phyloP scores from a whole-genome alignment of 2,888 invertebrate species.

The Limnephilus rhombicus region DNA sequence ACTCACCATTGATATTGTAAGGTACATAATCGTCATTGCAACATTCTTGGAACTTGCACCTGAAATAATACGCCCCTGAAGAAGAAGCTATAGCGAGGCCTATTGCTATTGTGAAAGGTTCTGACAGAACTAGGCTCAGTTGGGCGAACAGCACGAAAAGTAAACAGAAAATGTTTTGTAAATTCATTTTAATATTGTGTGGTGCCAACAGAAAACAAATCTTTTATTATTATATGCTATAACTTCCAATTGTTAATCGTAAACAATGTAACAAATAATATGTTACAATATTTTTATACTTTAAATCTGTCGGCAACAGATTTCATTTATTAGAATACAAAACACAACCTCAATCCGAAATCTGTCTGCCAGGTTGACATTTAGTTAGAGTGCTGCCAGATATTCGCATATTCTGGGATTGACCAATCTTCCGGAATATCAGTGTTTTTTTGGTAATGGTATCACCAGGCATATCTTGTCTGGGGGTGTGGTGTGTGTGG shows the following conservation, averaged over 20 bases:
- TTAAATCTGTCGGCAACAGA: not conserved
- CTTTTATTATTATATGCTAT: not conserved
- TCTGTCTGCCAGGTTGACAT: not conserved
- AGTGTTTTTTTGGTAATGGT: no score
- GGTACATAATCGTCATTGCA: constrained; percentile 79
- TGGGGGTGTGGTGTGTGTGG: no score
- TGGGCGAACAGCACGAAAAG: not conserved
- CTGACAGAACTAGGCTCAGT: not conserved
- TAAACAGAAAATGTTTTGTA: not conserved
- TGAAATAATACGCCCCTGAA: constrained; percentile 28
- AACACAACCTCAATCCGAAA: not conserved
- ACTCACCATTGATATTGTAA: constrained; percentile 76
- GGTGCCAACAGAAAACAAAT: not conserved
- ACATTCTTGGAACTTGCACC: constrained; percentile 79
- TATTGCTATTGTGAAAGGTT: constrained; percentile 18
- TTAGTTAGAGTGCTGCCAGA: not conserved
- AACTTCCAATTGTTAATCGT: not conserved
- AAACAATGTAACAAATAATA: not conserved
- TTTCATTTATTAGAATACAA: not conserved
- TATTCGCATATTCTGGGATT: no score
- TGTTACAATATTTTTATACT: not conserved
- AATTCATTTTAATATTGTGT: not conserved
- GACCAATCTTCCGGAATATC: no score
- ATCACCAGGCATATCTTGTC: no score
- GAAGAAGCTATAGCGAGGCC: constrained; percentile 4